These are phyloP conservation scores for Trogon surrucura DNA, from an alignment of 2,113 vertebrate genomes.

Conservation along the genomic window DNA sequence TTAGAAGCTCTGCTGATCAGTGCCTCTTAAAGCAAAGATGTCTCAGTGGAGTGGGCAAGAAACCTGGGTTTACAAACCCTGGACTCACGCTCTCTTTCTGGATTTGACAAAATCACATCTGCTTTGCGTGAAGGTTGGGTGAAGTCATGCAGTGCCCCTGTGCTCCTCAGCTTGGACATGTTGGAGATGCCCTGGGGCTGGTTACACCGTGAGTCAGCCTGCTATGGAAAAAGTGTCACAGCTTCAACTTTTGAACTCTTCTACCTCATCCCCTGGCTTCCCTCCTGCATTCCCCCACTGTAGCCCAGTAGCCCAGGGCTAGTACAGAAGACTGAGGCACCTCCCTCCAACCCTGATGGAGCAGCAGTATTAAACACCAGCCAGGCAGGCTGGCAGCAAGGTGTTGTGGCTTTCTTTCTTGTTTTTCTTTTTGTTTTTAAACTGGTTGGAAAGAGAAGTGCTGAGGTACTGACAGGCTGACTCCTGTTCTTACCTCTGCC, in stretches of 20 bases:
- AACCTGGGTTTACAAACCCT: background rate
- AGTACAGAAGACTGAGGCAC: background rate
- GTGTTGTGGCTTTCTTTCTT: too few relatives aligned
- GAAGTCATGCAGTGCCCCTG: background rate
- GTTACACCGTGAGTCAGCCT: background rate
- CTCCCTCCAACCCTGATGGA: too few relatives aligned
- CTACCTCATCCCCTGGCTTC: background rate
- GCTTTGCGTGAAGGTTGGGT: background rate
- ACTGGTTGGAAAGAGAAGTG: too few relatives aligned
- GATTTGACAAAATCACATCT: background rate
- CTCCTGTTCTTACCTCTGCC: too few relatives aligned
- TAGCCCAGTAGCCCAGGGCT: background rate
- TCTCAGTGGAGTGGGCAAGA: background rate
- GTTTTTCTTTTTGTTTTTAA: too few relatives aligned
- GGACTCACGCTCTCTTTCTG: background rate
- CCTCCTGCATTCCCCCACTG: background rate
- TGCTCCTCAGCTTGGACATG: background rate
- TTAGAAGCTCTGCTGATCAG: background rate
- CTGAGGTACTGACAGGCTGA: too few relatives aligned
- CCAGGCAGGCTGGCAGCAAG: too few relatives aligned
- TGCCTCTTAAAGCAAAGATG: background rate
- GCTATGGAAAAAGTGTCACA: background rate
- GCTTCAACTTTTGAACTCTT: background rate
- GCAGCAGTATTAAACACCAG: too few relatives aligned
- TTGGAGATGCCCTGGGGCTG: background rate